phyloP scores from a whole-genome alignment of 2,797 vertebrate genomes.

The Pogonophryne albipinna region DNA sequence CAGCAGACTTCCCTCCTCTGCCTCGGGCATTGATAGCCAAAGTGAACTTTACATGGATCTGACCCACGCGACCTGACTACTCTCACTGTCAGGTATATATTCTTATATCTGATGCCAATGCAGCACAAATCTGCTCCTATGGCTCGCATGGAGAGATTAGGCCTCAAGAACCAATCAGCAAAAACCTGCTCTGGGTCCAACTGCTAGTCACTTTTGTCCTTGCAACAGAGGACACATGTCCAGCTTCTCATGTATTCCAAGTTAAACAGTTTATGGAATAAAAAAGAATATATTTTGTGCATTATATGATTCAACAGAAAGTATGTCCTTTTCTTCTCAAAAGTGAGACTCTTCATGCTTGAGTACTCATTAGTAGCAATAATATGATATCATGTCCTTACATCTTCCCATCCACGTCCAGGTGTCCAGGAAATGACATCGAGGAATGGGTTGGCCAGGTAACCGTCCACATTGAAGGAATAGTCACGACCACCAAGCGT shows the following conservation, averaged over 20 bases:
- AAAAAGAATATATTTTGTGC: slow-evolving; percentile 4
- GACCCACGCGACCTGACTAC: slow-evolving; percentile 45
- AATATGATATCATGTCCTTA: slow-evolving; percentile 80
- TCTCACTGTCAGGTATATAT: slow-evolving; percentile 45
- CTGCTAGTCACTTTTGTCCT: slow-evolving; percentile 16
- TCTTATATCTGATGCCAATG: slow-evolving; percentile 36
- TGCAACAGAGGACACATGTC: slow-evolving; percentile 25
- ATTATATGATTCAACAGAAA: neutral
- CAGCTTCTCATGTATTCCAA: slow-evolving; percentile 5
- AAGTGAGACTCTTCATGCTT: neutral
- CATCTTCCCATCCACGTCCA: slow-evolving; percentile 95
- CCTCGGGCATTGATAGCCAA: slow-evolving; percentile 50
- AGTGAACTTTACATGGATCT: slow-evolving; percentile 70
- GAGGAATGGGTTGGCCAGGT: slow-evolving; percentile 93
- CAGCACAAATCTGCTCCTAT: slow-evolving; percentile 31
- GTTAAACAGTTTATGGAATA: slow-evolving; percentile 11
- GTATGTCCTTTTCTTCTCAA: neutral
- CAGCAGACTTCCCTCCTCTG: slow-evolving; percentile 37
- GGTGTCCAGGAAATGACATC: slow-evolving; percentile 95
- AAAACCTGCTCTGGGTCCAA: slow-evolving; percentile 34
- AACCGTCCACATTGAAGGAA: slow-evolving; percentile 93
- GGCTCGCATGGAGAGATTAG: slow-evolving; percentile 36
- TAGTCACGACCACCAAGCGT: slow-evolving; percentile 93
- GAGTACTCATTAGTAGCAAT: neutral
- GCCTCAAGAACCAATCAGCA: slow-evolving; percentile 46